phyloP scores from a whole-genome alignment of 2,113 vertebrate species.

The Fulica atra region DNA sequence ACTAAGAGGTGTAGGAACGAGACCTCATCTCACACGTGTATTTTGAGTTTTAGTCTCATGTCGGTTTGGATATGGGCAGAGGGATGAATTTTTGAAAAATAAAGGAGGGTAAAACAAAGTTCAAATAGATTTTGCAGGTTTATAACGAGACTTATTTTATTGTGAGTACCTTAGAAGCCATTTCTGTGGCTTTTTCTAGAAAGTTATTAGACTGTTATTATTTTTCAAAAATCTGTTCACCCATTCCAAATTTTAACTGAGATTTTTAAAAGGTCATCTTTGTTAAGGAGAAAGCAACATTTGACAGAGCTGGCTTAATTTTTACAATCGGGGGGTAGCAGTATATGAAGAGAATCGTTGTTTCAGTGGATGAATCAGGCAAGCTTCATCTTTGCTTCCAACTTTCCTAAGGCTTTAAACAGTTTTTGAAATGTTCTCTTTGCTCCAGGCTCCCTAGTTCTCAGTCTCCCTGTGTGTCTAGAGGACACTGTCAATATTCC shows the following conservation, averaged over 20 bases:
- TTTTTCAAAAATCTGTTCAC: slow-evolving; percentile 2
- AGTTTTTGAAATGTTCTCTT: slow-evolving; percentile 13
- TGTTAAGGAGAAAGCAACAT: not conserved
- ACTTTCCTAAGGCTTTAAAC: slow-evolving; percentile 8
- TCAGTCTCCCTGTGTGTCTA: not conserved
- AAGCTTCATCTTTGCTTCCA: not conserved
- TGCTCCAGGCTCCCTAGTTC: not conserved
- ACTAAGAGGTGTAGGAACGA: not conserved
- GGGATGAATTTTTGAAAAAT: slow-evolving; percentile 9
- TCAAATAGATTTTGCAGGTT: not conserved
- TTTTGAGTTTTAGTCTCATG: not conserved
- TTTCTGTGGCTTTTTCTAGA: not conserved
- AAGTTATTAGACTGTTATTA: slow-evolving; percentile 6
- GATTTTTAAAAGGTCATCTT: not conserved
- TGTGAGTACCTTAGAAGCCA: not conserved
- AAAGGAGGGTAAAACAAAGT: not conserved
- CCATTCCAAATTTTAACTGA: not conserved
- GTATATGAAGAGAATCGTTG: not conserved
- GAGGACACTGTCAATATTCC: slow-evolving; percentile 23
- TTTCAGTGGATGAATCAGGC: not conserved
- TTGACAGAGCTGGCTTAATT: not conserved
- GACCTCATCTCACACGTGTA: not conserved
- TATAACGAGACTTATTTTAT: not conserved
- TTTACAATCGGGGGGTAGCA: not conserved
- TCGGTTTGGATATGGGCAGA: slow-evolving; percentile 3